Base-by-base conservation (phyloP, 2,797 vertebrate genomes). In the Oryzias dopingdopingensis region DNA sequence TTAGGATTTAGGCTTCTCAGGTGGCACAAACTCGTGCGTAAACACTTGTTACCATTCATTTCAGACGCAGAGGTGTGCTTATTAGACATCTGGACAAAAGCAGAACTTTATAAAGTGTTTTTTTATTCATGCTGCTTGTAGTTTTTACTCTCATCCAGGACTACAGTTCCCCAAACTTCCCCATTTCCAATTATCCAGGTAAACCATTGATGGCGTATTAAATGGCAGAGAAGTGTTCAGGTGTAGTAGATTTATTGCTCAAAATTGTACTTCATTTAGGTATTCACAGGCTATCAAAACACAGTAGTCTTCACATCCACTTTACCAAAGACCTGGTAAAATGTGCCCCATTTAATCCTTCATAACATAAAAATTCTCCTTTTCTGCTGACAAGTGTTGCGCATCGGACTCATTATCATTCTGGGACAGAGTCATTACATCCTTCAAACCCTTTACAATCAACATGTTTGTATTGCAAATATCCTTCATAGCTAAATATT, bases 401-500 rank as follows among this genome's bases (percentile, higher is more conserved):
- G 46, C 40, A 43, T 72, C 44, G 14, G 58, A 75, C 55, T 62
- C 44, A 60, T 70, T 51, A 17, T 58, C 46, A 15, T 41, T 37
- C 52, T 72, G 66, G 76, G 56, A 63, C 26, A 56, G 43, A 64
- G 56, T 24, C 32, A 74, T 49, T 52, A 76, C 65, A 83, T 77
- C 73, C 73, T 74, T 84, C 64, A 48, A 59, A 76, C 71, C 83
- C 63, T 60, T 65, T 42, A 67, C 52, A 83, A 80, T 81, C 54
- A 72, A 62, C 14, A 42, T 42, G 61, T 58, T 56, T 49, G 18
- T 52, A 55, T 32, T 44, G 24, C 16, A 56, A 73, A 74, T 65
- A 46, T 83, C 77, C 83, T 86, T 86, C 83, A 85, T 79, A 57
- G 54, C 59, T 17, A 48, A 65, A 78, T 54, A 77, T 69, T 73